These are phyloP conservation scores for Amblyopsis hoosieri DNA, from an alignment of 2,797 vertebrate species.

Conservation along the genomic window DNA sequence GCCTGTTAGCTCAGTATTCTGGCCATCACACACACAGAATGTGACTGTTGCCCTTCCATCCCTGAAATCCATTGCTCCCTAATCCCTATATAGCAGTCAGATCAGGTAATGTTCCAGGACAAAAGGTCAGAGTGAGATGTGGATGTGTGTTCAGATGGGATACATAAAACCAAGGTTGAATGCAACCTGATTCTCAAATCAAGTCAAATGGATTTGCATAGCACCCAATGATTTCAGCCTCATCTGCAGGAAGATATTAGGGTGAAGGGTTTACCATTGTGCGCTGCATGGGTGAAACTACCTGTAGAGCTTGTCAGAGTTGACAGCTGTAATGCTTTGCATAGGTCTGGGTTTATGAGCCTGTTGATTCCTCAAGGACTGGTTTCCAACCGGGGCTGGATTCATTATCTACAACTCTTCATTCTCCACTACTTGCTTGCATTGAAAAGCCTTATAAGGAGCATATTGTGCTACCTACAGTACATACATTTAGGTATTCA, in stretches of 20 bases:
- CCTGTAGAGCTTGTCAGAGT: neutral
- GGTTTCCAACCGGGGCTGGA: neutral
- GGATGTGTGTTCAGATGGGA: neutral
- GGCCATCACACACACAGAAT: neutral
- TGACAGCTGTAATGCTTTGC: neutral
- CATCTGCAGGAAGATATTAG: no score
- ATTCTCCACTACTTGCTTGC: no score
- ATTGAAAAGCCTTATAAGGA: no score
- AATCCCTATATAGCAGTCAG: neutral
- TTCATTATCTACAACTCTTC: neutral
- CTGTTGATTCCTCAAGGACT: neutral
- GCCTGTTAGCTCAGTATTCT: slow-evolving; percentile 21
- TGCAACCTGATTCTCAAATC: neutral
- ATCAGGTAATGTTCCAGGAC: neutral
- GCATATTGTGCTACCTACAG: no score
- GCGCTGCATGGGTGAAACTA: neutral
- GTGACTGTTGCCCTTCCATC: slow-evolving; percentile 10
- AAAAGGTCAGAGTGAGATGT: neutral
- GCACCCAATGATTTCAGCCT: no score
- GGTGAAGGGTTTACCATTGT: neutral
- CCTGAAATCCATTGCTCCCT: neutral
- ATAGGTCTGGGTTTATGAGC: neutral
- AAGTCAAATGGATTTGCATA: neutral
- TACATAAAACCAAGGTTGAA: neutral
- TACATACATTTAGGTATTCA: no score